Conservation (phyloP, 2,797 vertebrate species). For the Chromis chromis region DNA sequence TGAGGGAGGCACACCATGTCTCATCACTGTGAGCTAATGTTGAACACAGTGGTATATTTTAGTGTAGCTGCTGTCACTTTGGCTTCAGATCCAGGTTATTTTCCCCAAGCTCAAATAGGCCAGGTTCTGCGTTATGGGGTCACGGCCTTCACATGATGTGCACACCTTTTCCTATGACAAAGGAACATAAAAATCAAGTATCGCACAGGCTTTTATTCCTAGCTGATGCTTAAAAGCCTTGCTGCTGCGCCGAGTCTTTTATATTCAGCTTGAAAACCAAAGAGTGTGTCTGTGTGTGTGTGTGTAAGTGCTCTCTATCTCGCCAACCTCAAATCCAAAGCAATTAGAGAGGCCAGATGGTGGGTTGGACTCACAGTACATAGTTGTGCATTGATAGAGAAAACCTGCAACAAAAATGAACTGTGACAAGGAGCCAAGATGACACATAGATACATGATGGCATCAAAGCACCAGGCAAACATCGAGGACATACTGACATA, state of each 20-base stretch:
- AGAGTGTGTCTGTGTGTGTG: constrained; percentile 39
- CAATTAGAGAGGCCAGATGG: constrained; percentile 88
- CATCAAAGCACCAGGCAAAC: constrained; percentile 63
- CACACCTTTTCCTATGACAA: constrained; percentile 44
- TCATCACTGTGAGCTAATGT: constrained; percentile 65
- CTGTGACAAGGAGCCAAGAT: constrained; percentile 75
- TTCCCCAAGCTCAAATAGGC: constrained; percentile 53
- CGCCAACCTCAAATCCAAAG: constrained; percentile 83
- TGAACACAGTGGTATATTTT: constrained; percentile 56
- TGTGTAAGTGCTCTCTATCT: constrained; percentile 64
- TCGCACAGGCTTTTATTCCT: constrained; percentile 49
- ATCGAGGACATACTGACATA: constrained; percentile 21
- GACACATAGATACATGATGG: constrained; percentile 60
- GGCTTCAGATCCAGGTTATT: constrained; percentile 77
- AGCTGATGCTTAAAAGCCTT: constrained; percentile 64
- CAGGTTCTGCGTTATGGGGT: constrained; percentile 62
- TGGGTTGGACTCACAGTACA: constrained; percentile 79
- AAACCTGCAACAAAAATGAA: constrained; percentile 75
- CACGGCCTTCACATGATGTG: constrained; percentile 52
- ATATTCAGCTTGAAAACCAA: constrained; percentile 62
- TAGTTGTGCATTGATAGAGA: constrained; percentile 78
- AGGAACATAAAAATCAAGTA: constrained; percentile 38
- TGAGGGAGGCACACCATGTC: constrained; percentile 59
- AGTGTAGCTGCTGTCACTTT: constrained; percentile 75
- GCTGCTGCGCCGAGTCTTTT: constrained; percentile 54